Percentiles rank a stretch among this genome's conserved stretches.
phyloP scores from a whole-genome alignment of 2,113 vertebrate genomes.

The Takifugu flavidus region DNA sequence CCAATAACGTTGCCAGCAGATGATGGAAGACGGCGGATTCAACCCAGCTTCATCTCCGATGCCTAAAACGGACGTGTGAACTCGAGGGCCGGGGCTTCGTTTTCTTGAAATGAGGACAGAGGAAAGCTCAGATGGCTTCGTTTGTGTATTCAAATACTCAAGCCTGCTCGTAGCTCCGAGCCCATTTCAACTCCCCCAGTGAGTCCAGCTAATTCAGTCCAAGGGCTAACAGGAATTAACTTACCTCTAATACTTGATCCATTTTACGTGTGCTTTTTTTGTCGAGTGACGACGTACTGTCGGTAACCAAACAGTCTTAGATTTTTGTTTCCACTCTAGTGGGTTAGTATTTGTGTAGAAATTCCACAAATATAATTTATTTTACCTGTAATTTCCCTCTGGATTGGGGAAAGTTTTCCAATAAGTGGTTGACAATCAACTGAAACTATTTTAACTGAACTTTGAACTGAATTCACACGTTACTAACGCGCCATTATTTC shows the following conservation, averaged over 20 bases:
- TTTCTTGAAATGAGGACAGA: conserved; percentile 44
- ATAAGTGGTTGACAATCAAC: conserved; percentile 81
- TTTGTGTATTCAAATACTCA: conserved; percentile 25
- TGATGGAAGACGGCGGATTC: background rate
- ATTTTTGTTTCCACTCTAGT: conserved; percentile 27
- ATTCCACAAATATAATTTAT: conserved; percentile 60
- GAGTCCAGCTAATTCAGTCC: conserved; percentile 64
- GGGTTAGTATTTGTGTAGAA: conserved; percentile 41
- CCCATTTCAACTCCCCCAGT: conserved; percentile 15
- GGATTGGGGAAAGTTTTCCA: conserved; percentile 51
- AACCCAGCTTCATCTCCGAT: background rate
- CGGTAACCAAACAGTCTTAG: conserved; percentile 67
- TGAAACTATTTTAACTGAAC: conserved; percentile 54
- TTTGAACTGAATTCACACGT: conserved; percentile 47
- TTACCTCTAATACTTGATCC: conserved; percentile 71
- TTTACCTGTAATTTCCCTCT: conserved; percentile 57
- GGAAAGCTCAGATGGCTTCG: conserved; percentile 52
- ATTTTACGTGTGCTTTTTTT: conserved; percentile 30
- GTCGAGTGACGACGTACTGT: conserved; percentile 39
- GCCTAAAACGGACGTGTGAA: background rate
- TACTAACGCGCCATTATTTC: conserved; percentile 57
- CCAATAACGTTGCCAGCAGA: conserved; percentile 46
- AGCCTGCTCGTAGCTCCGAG: conserved; percentile 52
- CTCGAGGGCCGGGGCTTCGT: no score
- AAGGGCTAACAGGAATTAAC: conserved; percentile 67